Evolutionary conservation across 1,140 invertebrate species (phyloP).

Genomic region (Leguminivora glycinivorella): DNA sequence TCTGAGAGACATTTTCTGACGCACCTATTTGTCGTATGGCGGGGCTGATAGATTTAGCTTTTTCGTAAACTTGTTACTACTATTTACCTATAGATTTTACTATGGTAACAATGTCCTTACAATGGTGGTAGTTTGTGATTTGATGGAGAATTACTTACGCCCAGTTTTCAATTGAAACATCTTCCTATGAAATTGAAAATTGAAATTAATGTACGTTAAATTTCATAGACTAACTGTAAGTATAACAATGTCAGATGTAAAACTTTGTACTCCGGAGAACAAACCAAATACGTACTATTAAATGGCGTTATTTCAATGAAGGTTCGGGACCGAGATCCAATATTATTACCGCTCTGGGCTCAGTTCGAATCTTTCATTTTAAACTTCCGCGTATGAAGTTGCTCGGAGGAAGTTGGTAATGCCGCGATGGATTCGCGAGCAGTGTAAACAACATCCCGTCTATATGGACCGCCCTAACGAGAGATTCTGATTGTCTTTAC

Average conservation of each 20-base stretch:
- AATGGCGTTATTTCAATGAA: constrained; percentile 17
- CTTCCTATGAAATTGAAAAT: background rate
- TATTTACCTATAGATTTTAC: background rate
- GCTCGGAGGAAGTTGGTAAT: constrained; percentile 29
- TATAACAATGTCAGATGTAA: constrained; percentile 8
- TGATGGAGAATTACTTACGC: background rate
- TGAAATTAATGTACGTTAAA: background rate
- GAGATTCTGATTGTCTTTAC: constrained; percentile 33
- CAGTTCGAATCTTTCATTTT: constrained; percentile 48
- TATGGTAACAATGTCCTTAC: background rate
- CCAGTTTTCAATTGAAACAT: background rate
- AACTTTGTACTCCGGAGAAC: constrained; percentile 2
- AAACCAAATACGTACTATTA: constrained; percentile 15
- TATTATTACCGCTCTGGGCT: constrained; percentile 37
- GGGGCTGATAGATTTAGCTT: background rate
- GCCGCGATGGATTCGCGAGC: constrained; percentile 35
- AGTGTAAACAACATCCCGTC: constrained; percentile 44
- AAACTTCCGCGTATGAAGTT: constrained; percentile 45
- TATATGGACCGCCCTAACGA: constrained; percentile 30
- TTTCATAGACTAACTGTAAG: background rate
- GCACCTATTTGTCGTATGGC: background rate
- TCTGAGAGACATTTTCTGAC: constrained; percentile 30
- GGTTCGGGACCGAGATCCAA: constrained; percentile 31
- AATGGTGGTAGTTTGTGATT: background rate
- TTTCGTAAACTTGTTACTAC: background rate